Evolutionary conservation across 2,888 invertebrate species (phyloP).

Genomic region (Phaedon cochleariae): DNA sequence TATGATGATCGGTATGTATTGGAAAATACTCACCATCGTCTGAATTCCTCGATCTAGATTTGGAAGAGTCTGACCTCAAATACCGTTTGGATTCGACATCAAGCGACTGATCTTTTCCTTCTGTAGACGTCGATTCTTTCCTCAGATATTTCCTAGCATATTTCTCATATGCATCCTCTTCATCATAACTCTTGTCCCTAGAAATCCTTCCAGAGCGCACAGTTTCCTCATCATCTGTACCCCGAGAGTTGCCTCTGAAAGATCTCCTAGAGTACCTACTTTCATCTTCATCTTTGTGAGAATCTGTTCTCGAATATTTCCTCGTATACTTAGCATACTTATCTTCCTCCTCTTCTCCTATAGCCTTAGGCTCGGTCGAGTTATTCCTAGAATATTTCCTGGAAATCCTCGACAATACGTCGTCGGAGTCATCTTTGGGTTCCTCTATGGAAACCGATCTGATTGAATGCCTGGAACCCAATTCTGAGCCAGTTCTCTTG

Average conservation of each 20-base stretch:
- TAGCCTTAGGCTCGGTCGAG: constrained; percentile 45
- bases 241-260: too few relatives aligned
- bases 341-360: constrained; percentile 55
- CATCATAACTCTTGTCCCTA: constrained; percentile 41
- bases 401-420: constrained; percentile 47
- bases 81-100: constrained; percentile 25
- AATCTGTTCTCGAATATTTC: constrained; percentile 51
- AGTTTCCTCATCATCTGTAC: constrained; percentile 44
- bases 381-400: constrained; percentile 44
- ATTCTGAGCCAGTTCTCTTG: constrained; percentile 43
- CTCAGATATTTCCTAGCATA: constrained; percentile 50
- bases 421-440: constrained; percentile 47
- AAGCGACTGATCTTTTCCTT: constrained; percentile 24
- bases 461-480: constrained; percentile 47
- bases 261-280: constrained; percentile 46
- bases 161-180: constrained; percentile 49
- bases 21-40: constrained; percentile 36
- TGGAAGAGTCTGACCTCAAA: constrained; percentile 41
- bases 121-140: constrained; percentile 40
- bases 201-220: constrained; percentile 46
- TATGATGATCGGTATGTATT: too few relatives aligned
- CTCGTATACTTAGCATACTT: constrained; percentile 52
- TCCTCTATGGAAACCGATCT: constrained; percentile 47
- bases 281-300: constrained; percentile 40
- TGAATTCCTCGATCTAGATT: constrained; percentile 42